Evolutionary conservation across 2,888 invertebrate species (phyloP), one percentile per base, ranked within the genome.

Genomic region (Dioctria rufipes): DNA sequence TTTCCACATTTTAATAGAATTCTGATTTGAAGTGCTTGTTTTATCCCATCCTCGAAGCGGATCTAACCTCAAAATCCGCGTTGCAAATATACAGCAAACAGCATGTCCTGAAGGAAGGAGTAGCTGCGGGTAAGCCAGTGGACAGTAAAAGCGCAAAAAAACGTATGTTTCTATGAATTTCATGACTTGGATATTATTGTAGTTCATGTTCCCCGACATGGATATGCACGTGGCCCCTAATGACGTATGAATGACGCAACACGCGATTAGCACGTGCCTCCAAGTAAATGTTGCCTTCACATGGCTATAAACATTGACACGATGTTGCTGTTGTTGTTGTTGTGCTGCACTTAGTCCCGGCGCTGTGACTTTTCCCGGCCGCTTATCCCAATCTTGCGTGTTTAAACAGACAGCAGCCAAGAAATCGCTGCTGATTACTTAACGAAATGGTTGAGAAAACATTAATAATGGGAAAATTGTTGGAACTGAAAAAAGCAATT

Each of bases 211-310:
- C 82, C 81, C 80, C 81, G 78, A 83, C 73, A 84, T 83, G 83
- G 80, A 82, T 84, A 84, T 82, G 87, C 89, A 89, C 89, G 89
- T 89, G 89, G 84, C 88, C 85, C 86, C 86, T 89, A 89, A 89
- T 89, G 89, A 89, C 89, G 88, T 89, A 88, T 89, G 89, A 89
- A 89, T 89, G 89, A 89, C 88, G 87, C 89, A 88, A 89, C 89
- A 89, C 89, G 88, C 88, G 89, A 89, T 85, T 84, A 84, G 81
- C 87, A 87, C 87, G 87, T 87, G 87, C 81, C 85, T 82, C 83
- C 83, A 80, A 82, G 81, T 81, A 81, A 79, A 78, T 80, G 80
- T 78, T 83, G 81, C 80, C 73, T 63, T 43, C 63, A 43, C 63
- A 13, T 39, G 49, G 46, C 63, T 40, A 39, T 49, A 77, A 73